Evolutionary conservation across 2,797 vertebrate genomes (phyloP).

Genomic region (Chloroceryle inda): DNA sequence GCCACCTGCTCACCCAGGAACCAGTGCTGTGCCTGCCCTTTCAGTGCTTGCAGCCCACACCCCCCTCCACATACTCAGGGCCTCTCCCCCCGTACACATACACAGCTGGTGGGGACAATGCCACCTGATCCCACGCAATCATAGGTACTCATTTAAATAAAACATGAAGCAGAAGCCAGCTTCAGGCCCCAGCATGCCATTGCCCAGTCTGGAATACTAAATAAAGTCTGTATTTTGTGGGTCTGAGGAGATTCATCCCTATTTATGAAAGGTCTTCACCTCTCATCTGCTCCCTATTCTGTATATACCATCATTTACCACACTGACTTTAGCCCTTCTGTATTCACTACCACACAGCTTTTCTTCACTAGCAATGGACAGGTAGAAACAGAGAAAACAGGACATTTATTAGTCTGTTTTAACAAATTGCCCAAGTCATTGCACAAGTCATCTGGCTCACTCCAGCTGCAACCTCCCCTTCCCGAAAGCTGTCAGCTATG

Average conservation of each 20-base stretch:
- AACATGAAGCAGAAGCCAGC: neutral
- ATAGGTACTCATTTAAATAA: neutral
- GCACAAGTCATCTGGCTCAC: neutral
- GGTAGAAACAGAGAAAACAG: neutral
- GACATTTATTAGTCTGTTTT: neutral
- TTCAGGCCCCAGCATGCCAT: neutral
- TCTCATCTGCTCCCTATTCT: neutral
- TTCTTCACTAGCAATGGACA: neutral
- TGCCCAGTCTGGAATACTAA: neutral
- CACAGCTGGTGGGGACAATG: neutral
- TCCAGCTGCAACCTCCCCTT: neutral
- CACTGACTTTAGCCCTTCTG: neutral
- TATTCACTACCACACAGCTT: neutral
- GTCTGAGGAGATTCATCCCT: neutral
- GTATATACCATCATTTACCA: neutral
- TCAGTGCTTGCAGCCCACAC: fast-evolving
- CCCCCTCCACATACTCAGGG: neutral
- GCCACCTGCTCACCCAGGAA: neutral
- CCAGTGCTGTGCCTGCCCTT: neutral
- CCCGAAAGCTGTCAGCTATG: neutral
- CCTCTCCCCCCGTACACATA: neutral
- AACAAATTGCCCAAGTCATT: neutral
- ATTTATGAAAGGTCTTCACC: neutral
- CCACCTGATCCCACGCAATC: neutral
- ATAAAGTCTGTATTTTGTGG: neutral